Evolutionary conservation across 1,140 invertebrate genomes (phyloP).

Genomic region (Drosophila bifasciata): DNA sequence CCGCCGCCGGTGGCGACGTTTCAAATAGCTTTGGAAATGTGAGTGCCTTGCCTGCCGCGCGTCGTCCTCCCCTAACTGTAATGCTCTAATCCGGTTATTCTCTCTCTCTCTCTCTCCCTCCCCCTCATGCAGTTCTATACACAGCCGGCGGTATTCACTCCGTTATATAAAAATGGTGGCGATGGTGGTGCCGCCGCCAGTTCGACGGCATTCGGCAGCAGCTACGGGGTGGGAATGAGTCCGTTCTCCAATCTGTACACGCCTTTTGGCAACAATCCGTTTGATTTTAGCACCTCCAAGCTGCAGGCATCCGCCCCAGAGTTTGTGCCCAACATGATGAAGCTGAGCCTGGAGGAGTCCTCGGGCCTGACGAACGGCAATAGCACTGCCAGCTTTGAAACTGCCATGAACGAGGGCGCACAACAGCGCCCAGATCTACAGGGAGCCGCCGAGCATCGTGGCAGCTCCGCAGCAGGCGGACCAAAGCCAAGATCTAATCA

Average conservation of each 20-base stretch:
- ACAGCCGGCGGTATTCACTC: conserved; percentile 24
- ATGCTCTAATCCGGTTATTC: neutral
- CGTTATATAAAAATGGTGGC: conserved; percentile 58
- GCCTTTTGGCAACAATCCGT: conserved; percentile 70
- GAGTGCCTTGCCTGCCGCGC: conserved; percentile 19
- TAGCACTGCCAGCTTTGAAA: conserved; percentile 49
- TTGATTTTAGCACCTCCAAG: conserved; percentile 74
- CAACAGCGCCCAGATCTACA: conserved; percentile 8
- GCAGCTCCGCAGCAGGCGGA: neutral
- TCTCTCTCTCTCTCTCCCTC: neutral
- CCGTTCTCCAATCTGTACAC: conserved; percentile 60
- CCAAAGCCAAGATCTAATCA: conserved; percentile 4
- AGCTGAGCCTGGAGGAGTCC: conserved; percentile 50
- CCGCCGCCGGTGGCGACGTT: neutral
- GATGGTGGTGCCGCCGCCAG: conserved; percentile 24
- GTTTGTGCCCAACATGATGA: conserved; percentile 77
- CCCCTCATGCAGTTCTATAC: conserved; percentile 28
- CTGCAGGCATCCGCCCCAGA: conserved; percentile 77
- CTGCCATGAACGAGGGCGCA: conserved; percentile 33
- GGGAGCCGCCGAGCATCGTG: neutral
- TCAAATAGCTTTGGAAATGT: conserved; percentile 44
- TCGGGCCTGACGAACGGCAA: conserved; percentile 23
- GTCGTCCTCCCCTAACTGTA: neutral
- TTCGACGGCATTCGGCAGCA: conserved; percentile 15
- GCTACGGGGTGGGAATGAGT: conserved; percentile 17